Base-by-base conservation (phyloP, 2,888 invertebrate species). In the Zele albiditarsus region DNA sequence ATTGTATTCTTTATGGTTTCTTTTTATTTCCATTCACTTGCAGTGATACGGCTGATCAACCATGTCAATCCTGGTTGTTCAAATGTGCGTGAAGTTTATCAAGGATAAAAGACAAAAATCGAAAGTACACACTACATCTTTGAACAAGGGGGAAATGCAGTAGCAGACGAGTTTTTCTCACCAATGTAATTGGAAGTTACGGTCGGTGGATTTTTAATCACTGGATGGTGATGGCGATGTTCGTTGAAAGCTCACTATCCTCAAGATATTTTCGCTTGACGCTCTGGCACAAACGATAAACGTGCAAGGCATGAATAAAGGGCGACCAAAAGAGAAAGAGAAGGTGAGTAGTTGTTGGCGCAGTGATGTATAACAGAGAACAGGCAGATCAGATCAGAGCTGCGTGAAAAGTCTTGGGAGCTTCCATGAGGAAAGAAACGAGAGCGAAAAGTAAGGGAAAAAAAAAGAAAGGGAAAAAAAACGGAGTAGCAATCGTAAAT, bases 401-500 rank as follows among this genome's bases (percentile, higher is more conserved):
- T 76, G 78, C 67, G 79, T 73, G 80, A 76, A 74, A 75, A 79
- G 66, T 75, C 63, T 71, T 71, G 46, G 57, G 58, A 72, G 28
- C 38, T 68, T 66, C 62, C 60, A 65, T 58, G 68, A 68, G 75
- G 67, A 69, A 60, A 74, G 71, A 69, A 74, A 76, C 66, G 73
- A 68, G 68, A 76, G 58, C 62, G 33, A 74, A 49, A 57, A 60
- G 28, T 31, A n/a, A 66, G 23, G 69, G 65, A 57, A 75, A 67
- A 65, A 70, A 57, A 76, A 76, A 58, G 70, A 73, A 66, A 72
- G 75, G 70, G 78, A 78, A 78, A 79, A 77, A 71, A 78, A 77
- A 76, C 80, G 80, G 80, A 79, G 77, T 71, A 71, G 84, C 84
- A 86, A 88, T 89, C 87, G 86, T 89, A 87, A 88, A 89, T 89